Evolutionary conservation across 1,140 invertebrate species (phyloP).

Genomic region (Ephestia elutella): DNA sequence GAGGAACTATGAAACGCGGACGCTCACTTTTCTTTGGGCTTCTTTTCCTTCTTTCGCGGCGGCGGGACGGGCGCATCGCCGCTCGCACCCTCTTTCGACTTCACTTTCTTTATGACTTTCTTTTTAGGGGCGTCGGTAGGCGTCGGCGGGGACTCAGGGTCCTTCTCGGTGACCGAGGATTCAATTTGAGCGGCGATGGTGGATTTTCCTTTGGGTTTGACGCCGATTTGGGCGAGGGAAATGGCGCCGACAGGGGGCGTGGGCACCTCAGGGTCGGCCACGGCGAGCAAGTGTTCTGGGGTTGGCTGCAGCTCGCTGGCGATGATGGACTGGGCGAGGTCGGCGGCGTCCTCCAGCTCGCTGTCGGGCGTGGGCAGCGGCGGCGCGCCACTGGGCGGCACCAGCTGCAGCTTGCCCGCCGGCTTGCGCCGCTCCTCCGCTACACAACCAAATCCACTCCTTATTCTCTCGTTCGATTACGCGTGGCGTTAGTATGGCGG

Average conservation of each 20-base stretch:
- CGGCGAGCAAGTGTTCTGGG: slow-evolving; percentile 37
- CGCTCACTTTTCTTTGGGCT: slow-evolving; percentile 69
- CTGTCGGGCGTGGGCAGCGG: slow-evolving; percentile 67
- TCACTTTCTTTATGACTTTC: slow-evolving; percentile 58
- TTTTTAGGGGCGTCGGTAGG: slow-evolving; percentile 51
- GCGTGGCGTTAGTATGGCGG: slow-evolving; percentile 70
- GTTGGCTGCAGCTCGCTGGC: slow-evolving; percentile 59
- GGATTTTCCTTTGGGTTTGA: slow-evolving; percentile 48
- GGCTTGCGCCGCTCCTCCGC: slow-evolving; percentile 66
- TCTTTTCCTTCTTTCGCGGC: slow-evolving; percentile 73
- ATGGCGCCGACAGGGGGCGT: slow-evolving; percentile 61
- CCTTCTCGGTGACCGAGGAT: slow-evolving; percentile 37
- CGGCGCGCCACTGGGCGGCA: slow-evolving; percentile 42
- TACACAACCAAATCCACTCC: slow-evolving; percentile 71
- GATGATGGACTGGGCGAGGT: slow-evolving; percentile 66
- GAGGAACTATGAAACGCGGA: slow-evolving; percentile 53
- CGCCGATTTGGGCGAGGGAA: slow-evolving; percentile 63
- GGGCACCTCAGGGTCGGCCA: slow-evolving; percentile 51
- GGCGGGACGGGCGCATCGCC: slow-evolving; percentile 67
- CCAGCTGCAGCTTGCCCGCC: slow-evolving; percentile 56
- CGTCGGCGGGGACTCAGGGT: slow-evolving; percentile 17
- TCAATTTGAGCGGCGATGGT: slow-evolving; percentile 53
- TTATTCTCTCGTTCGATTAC: slow-evolving; percentile 67
- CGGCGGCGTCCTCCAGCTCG: slow-evolving; percentile 68
- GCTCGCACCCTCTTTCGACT: slow-evolving; percentile 55